phyloP scores from a whole-genome alignment of 2,797 vertebrate species.

The Sebastes diaconus region DNA sequence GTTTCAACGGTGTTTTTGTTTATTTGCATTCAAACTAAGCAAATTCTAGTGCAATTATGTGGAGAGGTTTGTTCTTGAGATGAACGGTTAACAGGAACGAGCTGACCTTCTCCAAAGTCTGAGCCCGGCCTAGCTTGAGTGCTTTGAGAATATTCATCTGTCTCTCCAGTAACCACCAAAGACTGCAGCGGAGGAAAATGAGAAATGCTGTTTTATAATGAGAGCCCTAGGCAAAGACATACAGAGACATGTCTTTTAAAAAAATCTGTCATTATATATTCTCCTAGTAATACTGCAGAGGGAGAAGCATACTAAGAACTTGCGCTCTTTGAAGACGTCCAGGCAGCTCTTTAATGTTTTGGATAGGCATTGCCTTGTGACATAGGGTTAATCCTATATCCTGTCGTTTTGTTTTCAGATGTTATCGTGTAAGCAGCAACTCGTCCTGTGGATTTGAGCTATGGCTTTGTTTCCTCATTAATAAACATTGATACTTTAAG shows the following conservation, averaged over 20 bases:
- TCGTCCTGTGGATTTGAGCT: conserved; percentile 15
- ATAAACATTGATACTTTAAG: conserved; percentile 23
- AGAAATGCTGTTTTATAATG: conserved; percentile 80
- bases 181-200: conserved; percentile 75
- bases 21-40: conserved; percentile 5
- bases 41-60: not conserved
- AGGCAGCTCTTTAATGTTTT: conserved; percentile 55
- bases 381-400: conserved; percentile 31
- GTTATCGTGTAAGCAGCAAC: conserved; percentile 15
- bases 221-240: conserved; percentile 78
- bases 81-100: conserved; percentile 12
- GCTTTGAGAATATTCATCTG: conserved; percentile 67
- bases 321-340: conserved; percentile 58
- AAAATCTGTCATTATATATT: conserved; percentile 81
- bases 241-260: conserved; percentile 75
- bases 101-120: conserved; percentile 46
- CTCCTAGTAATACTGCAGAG: conserved; percentile 69
- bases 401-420: conserved; percentile 34
- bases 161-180: conserved; percentile 69
- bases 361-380: conserved; percentile 47
- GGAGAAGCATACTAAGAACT: conserved; percentile 73
- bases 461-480: conserved; percentile 21
- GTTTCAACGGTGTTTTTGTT: not conserved
- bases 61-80: conserved; percentile 23
- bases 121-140: conserved; percentile 26